Base-by-base conservation (phyloP, 2,888 invertebrate genomes). In the Cremastobaeus sp. region DNA sequence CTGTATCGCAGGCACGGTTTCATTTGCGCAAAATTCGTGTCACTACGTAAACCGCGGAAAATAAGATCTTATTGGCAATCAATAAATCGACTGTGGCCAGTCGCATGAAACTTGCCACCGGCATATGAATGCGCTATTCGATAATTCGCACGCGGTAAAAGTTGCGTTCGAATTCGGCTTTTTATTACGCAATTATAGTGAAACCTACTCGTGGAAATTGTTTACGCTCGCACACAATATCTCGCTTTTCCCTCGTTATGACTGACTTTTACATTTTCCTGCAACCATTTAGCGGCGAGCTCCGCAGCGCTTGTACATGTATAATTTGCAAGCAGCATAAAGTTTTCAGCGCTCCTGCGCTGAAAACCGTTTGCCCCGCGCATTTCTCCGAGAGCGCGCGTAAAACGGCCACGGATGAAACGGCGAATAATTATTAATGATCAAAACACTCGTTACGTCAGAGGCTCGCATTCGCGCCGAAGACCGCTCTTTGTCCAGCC, bases 401-500 rank as follows among this genome's bases (percentile, higher is more conserved):
- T 37, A 15, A n/a, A 3, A 2, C 6, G 15, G 11, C 8, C 32
- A 20, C 18, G 4, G 39, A 50, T 41, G 41, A 52, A 64, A 35
- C 30, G 17, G 15, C 21, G 21, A 62, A 50, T 62, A 50, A 25
- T 25, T 25, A 25, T 45, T 59, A 59, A 59, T 39, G 15, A 37
- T 59, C 30, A 47, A 65, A 65, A 47, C 21, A 41, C 28, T 12
- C 15, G 37, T 54, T 57, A 47, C 47, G 54, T 65, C 66, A 68
- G 25, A 5, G 12, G 28, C 25, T 59, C 14, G 54, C 55, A 48
- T 70, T 65, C 69, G 65, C 48, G 41, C 43, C 25, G 69, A 78
- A 77, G 81, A 81, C 82, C 82, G 81, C 79, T 82, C 83, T 83
- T 83, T 83, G 83, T 83, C 76, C 73, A 39, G 71, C 41, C 72